phyloP scores from a whole-genome alignment of 2,888 invertebrate species.

The Eristalis pertinax region DNA sequence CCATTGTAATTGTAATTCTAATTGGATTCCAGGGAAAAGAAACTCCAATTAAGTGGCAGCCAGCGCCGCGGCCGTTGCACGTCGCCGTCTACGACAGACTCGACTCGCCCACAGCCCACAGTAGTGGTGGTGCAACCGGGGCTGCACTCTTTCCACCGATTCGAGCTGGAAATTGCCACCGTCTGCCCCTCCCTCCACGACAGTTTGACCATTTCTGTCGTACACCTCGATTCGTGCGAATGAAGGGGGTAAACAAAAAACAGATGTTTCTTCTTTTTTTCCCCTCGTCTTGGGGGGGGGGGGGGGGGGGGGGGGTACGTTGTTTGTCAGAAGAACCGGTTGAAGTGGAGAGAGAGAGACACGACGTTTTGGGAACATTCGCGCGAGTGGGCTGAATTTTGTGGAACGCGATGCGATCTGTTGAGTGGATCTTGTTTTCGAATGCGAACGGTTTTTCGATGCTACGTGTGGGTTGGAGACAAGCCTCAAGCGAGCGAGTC shows the following conservation, averaged over 20 bases:
- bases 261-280: constrained; percentile 45
- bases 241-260: constrained; percentile 42
- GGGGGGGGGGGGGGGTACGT: too few species aligned
- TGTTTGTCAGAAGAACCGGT: constrained; percentile 23
- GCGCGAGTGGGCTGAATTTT: constrained; percentile 36
- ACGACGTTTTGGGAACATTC: constrained; percentile 10
- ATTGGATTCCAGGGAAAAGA: constrained; percentile 47
- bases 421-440: constrained; percentile 26
- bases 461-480: constrained; percentile 19
- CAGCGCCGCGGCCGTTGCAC: neutral
- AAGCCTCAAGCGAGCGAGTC: neutral
- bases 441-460: constrained; percentile 15
- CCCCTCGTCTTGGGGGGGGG: neutral
- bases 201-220: neutral
- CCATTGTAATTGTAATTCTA: constrained; percentile 37
- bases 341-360: neutral
- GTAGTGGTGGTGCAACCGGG: neutral
- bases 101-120: neutral
- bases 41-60: constrained; percentile 23
- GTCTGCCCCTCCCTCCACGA: neutral
- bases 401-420: constrained; percentile 34
- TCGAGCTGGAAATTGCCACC: constrained; percentile 1
- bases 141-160: neutral
- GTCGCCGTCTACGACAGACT: too few species aligned
- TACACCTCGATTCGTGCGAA: neutral